These are phyloP conservation scores for Drosophila neotestacea DNA, from an alignment of 2,888 invertebrate species.

Conservation along the genomic window DNA sequence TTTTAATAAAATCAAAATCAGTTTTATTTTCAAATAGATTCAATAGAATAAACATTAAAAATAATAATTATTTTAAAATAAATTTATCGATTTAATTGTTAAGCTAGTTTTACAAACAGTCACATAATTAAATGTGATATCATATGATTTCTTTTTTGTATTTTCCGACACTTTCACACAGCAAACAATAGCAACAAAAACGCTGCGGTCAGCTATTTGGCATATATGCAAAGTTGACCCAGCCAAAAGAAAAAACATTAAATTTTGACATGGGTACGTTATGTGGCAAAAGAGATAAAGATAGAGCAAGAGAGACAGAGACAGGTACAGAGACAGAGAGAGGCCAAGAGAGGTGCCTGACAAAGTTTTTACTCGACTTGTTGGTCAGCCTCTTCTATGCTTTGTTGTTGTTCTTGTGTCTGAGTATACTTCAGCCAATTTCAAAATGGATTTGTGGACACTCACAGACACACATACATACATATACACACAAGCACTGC, in stretches of 20 bases:
- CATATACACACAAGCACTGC: slow-evolving; percentile 1
- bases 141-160: slow-evolving; percentile 4
- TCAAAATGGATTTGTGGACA: slow-evolving; percentile 65
- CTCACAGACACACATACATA: slow-evolving; percentile 19
- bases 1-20: too few relatives aligned
- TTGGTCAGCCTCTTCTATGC: slow-evolving; percentile 33
- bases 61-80: not conserved
- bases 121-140: slow-evolving; percentile 21
- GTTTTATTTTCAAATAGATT: not conserved
- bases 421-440: slow-evolving; percentile 44
- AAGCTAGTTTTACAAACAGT: not conserved
- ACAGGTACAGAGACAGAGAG: slow-evolving; percentile 1
- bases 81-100: not conserved
- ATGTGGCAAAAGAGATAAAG: slow-evolving; percentile 29
- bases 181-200: slow-evolving; percentile 32
- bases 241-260: slow-evolving; percentile 57
- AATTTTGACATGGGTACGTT: slow-evolving; percentile 73
- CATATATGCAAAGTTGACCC: slow-evolving; percentile 53
- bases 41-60: not conserved
- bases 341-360: slow-evolving; percentile 4
- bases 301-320: not conserved
- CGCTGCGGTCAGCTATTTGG: slow-evolving; percentile 53
- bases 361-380: slow-evolving; percentile 49
- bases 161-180: slow-evolving; percentile 12
- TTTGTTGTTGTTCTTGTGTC: slow-evolving; percentile 38